Evolutionary conservation across 2,113 vertebrate genomes (phyloP).

Genomic region (Eurystomus gularis): DNA sequence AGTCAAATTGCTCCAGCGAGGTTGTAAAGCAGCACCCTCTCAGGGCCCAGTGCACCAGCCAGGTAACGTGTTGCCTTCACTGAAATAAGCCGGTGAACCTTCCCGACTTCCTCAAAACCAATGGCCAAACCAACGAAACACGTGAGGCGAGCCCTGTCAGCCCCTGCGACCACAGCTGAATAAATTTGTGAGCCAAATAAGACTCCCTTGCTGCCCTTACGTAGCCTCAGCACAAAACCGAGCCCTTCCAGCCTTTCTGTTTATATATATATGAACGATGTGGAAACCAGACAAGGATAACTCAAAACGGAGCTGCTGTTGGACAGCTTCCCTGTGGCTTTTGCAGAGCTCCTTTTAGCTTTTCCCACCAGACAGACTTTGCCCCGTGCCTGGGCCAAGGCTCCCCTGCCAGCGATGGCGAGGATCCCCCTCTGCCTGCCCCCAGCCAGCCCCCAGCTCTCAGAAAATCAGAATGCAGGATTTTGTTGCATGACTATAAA

Average conservation of each 20-base stretch:
- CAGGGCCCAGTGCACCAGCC: neutral
- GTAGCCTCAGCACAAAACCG: neutral
- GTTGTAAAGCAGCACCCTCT: neutral
- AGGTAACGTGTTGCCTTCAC: neutral
- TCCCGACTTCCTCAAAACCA: neutral
- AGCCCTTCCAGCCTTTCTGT: neutral
- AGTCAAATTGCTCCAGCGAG: neutral
- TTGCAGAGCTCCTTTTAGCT: neutral
- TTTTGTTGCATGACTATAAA: constrained; percentile 33
- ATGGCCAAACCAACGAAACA: neutral
- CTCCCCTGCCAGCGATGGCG: neutral
- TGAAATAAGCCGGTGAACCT: neutral
- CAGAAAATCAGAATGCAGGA: neutral
- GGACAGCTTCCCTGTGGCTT: neutral
- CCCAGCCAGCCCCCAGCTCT: neutral
- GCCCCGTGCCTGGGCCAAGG: neutral
- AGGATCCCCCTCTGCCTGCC: neutral
- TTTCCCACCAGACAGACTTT: neutral
- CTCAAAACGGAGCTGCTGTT: neutral
- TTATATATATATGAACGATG: neutral
- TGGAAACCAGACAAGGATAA: neutral
- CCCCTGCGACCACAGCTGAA: neutral
- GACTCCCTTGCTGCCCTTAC: neutral
- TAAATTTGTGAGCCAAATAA: neutral
- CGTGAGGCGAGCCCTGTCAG: neutral